These are phyloP conservation scores for Morone saxatilis DNA, from an alignment of 2,113 vertebrate species.

Conservation along the genomic window DNA sequence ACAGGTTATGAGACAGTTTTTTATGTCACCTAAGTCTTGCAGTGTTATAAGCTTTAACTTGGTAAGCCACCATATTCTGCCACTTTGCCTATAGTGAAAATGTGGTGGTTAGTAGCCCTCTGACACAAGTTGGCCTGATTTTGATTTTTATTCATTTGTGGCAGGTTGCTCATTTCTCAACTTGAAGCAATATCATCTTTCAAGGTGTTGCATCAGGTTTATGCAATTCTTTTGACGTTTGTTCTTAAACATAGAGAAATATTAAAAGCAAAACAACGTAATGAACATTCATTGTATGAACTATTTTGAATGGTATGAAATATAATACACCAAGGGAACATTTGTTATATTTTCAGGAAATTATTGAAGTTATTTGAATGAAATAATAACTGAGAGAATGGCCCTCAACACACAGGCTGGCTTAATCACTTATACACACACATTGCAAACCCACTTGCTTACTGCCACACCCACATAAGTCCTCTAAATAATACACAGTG, in stretches of 20 bases:
- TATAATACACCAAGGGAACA: slow-evolving; percentile 8
- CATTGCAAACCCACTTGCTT: slow-evolving; percentile 4
- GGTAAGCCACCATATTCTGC: slow-evolving; percentile 4
- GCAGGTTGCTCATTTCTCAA: slow-evolving; percentile 65
- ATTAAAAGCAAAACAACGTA: slow-evolving; percentile 69
- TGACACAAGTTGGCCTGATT: slow-evolving; percentile 51
- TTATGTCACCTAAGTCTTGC: neutral
- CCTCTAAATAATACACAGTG: slow-evolving; percentile 55
- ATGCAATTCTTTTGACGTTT: slow-evolving; percentile 63
- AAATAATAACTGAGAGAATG: slow-evolving; percentile 10
- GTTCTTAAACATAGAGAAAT: slow-evolving; percentile 77
- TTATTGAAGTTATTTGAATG: slow-evolving; percentile 6
- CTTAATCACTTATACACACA: neutral
- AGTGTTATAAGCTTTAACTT: slow-evolving; percentile 18
- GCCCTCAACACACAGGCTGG: neutral
- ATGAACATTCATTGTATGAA: slow-evolving; percentile 35
- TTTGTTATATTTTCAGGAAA: slow-evolving; percentile 16
- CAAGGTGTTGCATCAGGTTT: slow-evolving; percentile 79
- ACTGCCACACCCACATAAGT: slow-evolving; percentile 9
- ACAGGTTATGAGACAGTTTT: neutral
- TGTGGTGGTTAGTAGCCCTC: slow-evolving; percentile 29
- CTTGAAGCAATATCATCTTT: slow-evolving; percentile 71
- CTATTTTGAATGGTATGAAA: slow-evolving; percentile 35
- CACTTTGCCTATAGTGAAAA: neutral
- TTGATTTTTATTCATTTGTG: slow-evolving; percentile 67